Base-by-base conservation (phyloP, 2,888 invertebrate species). In the Brachypterus glaber region DNA sequence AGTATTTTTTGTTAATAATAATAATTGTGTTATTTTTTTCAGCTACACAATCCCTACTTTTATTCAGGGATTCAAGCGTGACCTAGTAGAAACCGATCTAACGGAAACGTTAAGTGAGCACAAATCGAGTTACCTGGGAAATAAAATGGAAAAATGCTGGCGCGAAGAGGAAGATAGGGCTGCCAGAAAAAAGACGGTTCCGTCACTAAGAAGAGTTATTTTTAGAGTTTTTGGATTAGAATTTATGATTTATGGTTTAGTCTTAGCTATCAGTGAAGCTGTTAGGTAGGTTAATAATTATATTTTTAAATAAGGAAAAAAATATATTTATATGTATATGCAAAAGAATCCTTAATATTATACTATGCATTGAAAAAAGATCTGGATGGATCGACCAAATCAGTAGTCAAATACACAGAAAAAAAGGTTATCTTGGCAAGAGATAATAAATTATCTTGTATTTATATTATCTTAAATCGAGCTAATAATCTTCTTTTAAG, bases 1-100 rank as follows among this genome's bases (percentile, higher is more conserved):
- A n/a, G n/a, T n/a, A n/a, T n/a, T n/a, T n/a, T n/a, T n/a, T n/a
- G n/a, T n/a, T n/a, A n/a, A n/a, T n/a, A n/a, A n/a, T n/a, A n/a
- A n/a, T n/a, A n/a, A n/a, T n/a, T n/a, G n/a, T n/a, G n/a, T 27
- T 9, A 40, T 36, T 47, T 45, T 37, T 57, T 66, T 37, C 62
- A 84, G 83, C 56, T 84, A 81, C 75, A 73, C 81, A 1, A 60
- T 80, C 38, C 77, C 78, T 49, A 75, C 76, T 2, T 82, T 84
- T 54, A 73, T 75, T 58, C 67, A 74, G 43, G 84, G 84, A 12
- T 76, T 74, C 52, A 75, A 68, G 43, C 69, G 75, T 29, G 81
- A 82, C 50, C 70, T 84, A 33, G 75, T 76, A 54, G 71, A 77
- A 33, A 59, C 67, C 7, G 84, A 85, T 60, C 64, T 85, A 2